Percentiles rank a stretch among this genome's conserved stretches.
These are phyloP conservation scores for Cyclura pinguis DNA, from an alignment of 2,797 vertebrate genomes.

Conservation along the genomic window DNA sequence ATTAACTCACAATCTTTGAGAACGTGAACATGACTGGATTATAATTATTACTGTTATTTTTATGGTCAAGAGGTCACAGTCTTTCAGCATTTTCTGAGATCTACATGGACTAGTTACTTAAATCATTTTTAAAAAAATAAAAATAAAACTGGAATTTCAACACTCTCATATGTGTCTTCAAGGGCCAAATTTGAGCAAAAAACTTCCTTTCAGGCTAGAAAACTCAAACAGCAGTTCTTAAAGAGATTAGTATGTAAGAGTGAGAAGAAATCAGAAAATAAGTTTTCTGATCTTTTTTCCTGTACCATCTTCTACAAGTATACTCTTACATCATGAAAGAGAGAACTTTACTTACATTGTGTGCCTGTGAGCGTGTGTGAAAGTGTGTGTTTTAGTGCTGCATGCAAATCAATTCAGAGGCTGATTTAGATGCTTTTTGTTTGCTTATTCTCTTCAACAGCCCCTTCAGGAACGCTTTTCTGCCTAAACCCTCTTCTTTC, in stretches of 20 bases:
- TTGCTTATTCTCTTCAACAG: background rate
- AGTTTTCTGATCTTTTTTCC: background rate
- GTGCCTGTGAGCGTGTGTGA: background rate
- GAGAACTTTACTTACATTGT: background rate
- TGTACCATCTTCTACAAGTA: background rate
- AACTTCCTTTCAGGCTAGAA: background rate
- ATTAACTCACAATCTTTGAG: background rate
- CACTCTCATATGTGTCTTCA: background rate
- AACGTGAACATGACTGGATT: background rate
- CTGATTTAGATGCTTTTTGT: background rate
- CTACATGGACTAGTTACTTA: background rate
- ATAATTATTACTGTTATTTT: too few relatives aligned
- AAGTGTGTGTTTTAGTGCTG: background rate
- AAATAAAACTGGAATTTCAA: background rate
- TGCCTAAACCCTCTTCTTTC: background rate
- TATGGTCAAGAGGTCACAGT: background rate
- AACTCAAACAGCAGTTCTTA: background rate
- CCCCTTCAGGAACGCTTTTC: background rate
- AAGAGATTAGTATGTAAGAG: background rate
- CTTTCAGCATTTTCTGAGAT: background rate
- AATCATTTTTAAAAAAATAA: background rate
- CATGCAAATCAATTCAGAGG: background rate
- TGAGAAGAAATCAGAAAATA: background rate
- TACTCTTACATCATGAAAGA: background rate
- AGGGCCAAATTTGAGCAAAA: background rate